Evolutionary conservation across 92 coral and sea anemone species (phyloP).

Genomic region (Porites lobata): DNA sequence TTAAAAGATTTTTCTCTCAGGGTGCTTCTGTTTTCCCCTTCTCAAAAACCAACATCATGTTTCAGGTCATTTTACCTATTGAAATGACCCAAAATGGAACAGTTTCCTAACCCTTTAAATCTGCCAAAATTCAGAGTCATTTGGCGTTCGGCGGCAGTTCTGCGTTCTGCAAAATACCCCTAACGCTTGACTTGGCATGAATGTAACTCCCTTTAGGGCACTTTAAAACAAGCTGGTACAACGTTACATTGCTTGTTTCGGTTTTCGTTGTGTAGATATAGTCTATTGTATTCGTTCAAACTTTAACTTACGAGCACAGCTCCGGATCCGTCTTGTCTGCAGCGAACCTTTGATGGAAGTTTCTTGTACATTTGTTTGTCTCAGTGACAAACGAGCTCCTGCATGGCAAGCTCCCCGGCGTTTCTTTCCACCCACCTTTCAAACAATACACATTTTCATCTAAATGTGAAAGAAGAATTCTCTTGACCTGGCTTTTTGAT

Average conservation of each 20-base stretch:
- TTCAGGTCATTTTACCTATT: too few species aligned
- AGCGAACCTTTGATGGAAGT: not conserved
- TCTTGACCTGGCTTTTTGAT: not conserved
- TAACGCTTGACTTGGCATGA: too few species aligned
- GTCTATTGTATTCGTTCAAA: not conserved
- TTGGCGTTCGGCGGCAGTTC: too few species aligned
- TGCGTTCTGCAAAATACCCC: too few species aligned
- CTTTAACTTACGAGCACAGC: conserved; percentile 9
- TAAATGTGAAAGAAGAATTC: not conserved
- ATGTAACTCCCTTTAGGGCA: too few species aligned
- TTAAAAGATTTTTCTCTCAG: too few species aligned
- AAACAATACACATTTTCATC: not conserved
- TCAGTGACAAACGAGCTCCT: not conserved
- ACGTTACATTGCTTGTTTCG: not conserved
- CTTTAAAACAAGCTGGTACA: too few species aligned
- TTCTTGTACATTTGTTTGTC: not conserved
- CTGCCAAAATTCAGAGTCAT: too few species aligned
- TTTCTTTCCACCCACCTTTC: not conserved
- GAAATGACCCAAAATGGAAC: too few species aligned
- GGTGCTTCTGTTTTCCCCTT: too few species aligned
- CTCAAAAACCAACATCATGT: too few species aligned
- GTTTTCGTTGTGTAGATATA: not conserved
- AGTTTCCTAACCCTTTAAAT: too few species aligned
- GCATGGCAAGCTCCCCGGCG: not conserved
- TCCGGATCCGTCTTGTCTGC: not conserved